Percentiles rank a stretch among this genome's conserved stretches.
Conservation (phyloP, 2,113 vertebrate species). For the Petaurus breviceps region DNA sequence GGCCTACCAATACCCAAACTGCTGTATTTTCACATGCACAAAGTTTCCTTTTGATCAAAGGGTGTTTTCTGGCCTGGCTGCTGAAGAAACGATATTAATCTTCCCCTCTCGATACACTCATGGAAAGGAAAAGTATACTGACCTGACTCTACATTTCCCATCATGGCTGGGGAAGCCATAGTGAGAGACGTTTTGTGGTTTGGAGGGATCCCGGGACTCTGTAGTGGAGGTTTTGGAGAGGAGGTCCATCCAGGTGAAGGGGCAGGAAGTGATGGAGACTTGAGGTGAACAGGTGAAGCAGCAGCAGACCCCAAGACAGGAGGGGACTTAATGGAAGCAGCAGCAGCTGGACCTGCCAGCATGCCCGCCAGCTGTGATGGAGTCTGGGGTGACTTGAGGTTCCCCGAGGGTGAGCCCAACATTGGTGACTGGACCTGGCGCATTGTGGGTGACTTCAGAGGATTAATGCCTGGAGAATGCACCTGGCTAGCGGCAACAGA, state of each 20-base stretch:
- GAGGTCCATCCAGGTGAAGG: slow-evolving; percentile 98
- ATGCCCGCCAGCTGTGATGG: slow-evolving; percentile 98
- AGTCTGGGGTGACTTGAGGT: slow-evolving; percentile 98
- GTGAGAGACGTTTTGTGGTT: slow-evolving; percentile 93
- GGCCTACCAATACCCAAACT: neutral
- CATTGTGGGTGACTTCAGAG: slow-evolving; percentile 96
- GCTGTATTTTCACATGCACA: neutral
- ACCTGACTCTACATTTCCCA: slow-evolving; percentile 95
- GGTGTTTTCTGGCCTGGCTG: too few species aligned
- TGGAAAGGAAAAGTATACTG: slow-evolving; percentile 54
- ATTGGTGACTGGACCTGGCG: slow-evolving; percentile 99
- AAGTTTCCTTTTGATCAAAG: neutral
- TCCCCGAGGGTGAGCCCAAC: slow-evolving; percentile 97
- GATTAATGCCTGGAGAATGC: slow-evolving; percentile 97
- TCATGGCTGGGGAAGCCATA: slow-evolving; percentile 97
- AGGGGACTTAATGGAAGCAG: slow-evolving; percentile 97
- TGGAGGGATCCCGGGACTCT: slow-evolving; percentile 96
- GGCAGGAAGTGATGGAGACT: slow-evolving; percentile 97
- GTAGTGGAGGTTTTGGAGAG: slow-evolving; percentile 98
- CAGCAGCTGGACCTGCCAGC: slow-evolving; percentile 92
- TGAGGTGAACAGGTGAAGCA: slow-evolving; percentile 99
- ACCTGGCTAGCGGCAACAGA: slow-evolving; percentile 92
- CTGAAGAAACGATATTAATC: neutral
- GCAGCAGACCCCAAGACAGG: slow-evolving; percentile 98
- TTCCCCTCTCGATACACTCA: neutral